Evolutionary conservation across 2,888 invertebrate species (phyloP), one percentile per base, ranked within the genome.

Genomic region (Ophraella communa): DNA sequence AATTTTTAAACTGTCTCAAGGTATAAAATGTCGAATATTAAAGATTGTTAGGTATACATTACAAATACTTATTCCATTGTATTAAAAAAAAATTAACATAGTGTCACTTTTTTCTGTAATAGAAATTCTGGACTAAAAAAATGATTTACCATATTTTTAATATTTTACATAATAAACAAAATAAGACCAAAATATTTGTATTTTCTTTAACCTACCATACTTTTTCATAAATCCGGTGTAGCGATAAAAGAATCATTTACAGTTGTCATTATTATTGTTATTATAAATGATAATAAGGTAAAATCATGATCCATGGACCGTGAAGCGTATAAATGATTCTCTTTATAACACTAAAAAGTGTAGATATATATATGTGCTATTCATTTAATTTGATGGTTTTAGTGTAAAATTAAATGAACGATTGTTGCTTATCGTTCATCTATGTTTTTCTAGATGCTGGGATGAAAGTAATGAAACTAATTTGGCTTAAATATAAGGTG

Each of bases 311-410:
- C 52, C 68, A 63, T 10, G 11, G 23, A 65, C 47, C 68, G 52
- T 68, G 68, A 68, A 68, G 68, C 68, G 65, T 68, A 52, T 65
- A 68, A 68, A 68, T 54, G 63, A 51, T 63, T 54, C 65, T 60
- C 57, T 65, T 62, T 57, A 33, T 21, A 52, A 44, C 57, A 56
- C 52, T 62, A 21, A 60, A 62, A 23, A 47, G 59, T 52, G 17
- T 35, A n/a, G n/a, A n/a, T n/a, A n/a, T n/a, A n/a, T n/a, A n/a
- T n/a, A n/a, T n/a, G n/a, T n/a, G n/a, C n/a, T n/a, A 58, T 60
- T 53, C 64, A 45, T 53, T 42, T 42, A 45, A 45, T 45, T 61
- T 33, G 56, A 35, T 51, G 54, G 58, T 63, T 66, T 57, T 63
- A 66, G 63, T 63, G 56, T 47, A 54, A 55, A 47, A 58, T 61